phyloP scores from a whole-genome alignment of 2,888 invertebrate genomes.

The Eudasyphora cyanicolor region DNA sequence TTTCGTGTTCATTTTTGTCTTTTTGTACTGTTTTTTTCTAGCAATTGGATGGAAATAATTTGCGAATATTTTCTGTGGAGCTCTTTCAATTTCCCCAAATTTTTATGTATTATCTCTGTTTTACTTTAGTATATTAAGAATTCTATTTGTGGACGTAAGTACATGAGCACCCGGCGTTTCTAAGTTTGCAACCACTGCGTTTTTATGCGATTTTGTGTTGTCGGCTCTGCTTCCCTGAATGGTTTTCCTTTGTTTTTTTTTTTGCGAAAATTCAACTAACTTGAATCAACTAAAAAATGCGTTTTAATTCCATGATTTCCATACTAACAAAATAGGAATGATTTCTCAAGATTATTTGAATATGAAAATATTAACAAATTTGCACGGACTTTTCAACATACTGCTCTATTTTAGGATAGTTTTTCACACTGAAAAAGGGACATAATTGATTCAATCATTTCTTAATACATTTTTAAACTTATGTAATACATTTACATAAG shows the following conservation, averaged over 20 bases:
- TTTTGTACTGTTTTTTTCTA: slow-evolving; percentile 40
- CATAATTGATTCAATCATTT: too few relatives aligned
- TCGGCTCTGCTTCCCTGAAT: background rate
- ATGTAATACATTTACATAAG: too few relatives aligned
- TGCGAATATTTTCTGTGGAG: background rate
- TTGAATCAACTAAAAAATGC: background rate
- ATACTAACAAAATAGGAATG: background rate
- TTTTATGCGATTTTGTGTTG: too few relatives aligned
- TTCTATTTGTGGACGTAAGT: slow-evolving; percentile 26
- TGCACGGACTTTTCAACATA: too few relatives aligned
- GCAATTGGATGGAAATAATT: slow-evolving; percentile 58
- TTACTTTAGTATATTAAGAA: slow-evolving; percentile 12
- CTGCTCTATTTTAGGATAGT: too few relatives aligned
- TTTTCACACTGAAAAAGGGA: too few relatives aligned
- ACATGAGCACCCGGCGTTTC: background rate
- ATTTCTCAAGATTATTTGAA: too few relatives aligned
- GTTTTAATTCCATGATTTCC: background rate
- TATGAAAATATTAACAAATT: too few relatives aligned
- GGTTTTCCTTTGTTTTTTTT: background rate
- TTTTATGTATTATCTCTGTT: slow-evolving; percentile 16
- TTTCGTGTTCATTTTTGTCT: slow-evolving; percentile 15
- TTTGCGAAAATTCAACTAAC: background rate
- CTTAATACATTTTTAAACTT: too few relatives aligned
- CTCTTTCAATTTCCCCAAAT: slow-evolving; percentile 2
- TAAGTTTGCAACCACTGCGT: background rate